Percentiles rank a stretch among this genome's conserved stretches.
phyloP scores from a whole-genome alignment of 2,113 vertebrate genomes.

The Alligator sinensis region DNA sequence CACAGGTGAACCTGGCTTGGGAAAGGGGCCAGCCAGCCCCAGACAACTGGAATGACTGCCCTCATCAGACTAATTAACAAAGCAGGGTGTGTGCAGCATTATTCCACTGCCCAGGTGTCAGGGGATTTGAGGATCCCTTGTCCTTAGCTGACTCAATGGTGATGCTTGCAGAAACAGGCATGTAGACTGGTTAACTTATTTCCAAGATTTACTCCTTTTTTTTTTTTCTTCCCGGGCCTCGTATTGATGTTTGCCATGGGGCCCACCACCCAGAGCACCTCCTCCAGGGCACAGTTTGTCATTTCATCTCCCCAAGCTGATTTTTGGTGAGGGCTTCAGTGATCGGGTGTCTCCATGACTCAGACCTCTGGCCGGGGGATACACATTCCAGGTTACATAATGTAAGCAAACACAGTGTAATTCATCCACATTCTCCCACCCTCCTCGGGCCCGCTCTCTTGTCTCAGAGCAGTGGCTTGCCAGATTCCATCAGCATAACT shows the following conservation, averaged over 20 bases:
- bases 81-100: no score
- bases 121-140: neutral
- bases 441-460: neutral
- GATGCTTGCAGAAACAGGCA: neutral
- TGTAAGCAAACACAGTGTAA: neutral
- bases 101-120: no score
- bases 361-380: neutral
- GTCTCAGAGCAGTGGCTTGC: neutral
- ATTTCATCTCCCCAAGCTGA: neutral
- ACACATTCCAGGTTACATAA: no score
- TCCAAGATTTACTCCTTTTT: neutral
- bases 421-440: neutral
- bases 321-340: neutral
- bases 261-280: neutral
- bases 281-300: neutral
- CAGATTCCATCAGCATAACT: neutral
- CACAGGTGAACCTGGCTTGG: no score
- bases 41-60: no score
- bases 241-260: neutral
- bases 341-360: neutral
- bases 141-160: neutral
- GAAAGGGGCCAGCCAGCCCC: neutral
- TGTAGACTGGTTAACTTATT: neutral
- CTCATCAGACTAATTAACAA: no score
- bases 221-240: neutral